These are phyloP conservation scores for Lobophora halterata DNA, from an alignment of 2,888 invertebrate genomes.

Conservation along the genomic window DNA sequence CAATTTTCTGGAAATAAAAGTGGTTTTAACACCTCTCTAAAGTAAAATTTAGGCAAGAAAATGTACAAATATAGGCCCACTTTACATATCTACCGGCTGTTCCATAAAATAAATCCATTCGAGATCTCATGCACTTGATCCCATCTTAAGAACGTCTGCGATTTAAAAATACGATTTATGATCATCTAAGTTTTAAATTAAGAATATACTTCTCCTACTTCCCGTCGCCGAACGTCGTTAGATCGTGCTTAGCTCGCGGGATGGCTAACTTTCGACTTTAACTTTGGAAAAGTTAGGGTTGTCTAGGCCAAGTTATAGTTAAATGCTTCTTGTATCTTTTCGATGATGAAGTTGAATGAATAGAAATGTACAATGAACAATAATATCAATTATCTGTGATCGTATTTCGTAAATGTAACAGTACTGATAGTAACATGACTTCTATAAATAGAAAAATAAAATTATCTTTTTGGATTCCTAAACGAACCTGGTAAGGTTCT, in stretches of 20 bases:
- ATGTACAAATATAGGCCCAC: too few species aligned
- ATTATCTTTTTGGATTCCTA: too few species aligned
- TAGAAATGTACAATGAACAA: neutral
- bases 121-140: constrained; percentile 16
- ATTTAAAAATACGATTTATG: constrained; percentile 28
- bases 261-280: constrained; percentile 51
- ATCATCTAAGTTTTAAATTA: constrained; percentile 33
- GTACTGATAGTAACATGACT: too few species aligned
- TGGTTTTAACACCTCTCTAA: too few species aligned
- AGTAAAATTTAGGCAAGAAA: too few species aligned
- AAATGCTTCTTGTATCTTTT: too few species aligned
- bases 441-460: too few species aligned
- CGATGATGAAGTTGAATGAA: neutral
- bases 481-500: too few species aligned
- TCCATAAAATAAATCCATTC: constrained; percentile 12
- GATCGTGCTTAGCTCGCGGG: constrained; percentile 45
- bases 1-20: too few species aligned
- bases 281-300: constrained; percentile 53
- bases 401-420: too few species aligned
- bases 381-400: too few species aligned
- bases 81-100: too few species aligned
- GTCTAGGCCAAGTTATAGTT: constrained; percentile 23
- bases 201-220: constrained; percentile 40
- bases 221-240: constrained; percentile 41
- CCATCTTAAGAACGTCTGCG: constrained; percentile 18